Evolutionary conservation across 92 coral and sea anemone genomes (phyloP).

Genomic region (Ricordea florida): DNA sequence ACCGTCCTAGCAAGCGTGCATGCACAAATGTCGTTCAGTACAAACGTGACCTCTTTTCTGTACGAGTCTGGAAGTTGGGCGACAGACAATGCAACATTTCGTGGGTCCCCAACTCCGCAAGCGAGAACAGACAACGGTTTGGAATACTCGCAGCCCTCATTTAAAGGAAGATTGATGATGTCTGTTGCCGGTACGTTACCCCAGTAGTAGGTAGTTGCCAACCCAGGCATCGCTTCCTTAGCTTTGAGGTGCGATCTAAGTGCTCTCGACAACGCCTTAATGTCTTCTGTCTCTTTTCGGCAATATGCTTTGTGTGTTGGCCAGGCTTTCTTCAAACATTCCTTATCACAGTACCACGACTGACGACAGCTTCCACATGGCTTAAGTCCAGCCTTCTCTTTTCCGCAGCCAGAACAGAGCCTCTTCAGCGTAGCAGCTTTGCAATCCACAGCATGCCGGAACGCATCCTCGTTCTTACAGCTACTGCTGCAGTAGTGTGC

Average conservation of each 20-base stretch:
- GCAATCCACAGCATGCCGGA: slow-evolving; percentile 53
- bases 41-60: slow-evolving; percentile 45
- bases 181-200: slow-evolving; percentile 71
- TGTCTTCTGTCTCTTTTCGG: slow-evolving; percentile 13
- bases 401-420: slow-evolving; percentile 35
- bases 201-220: slow-evolving; percentile 45
- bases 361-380: slow-evolving; percentile 43
- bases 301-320: slow-evolving; percentile 52
- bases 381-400: not conserved
- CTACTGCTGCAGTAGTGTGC: slow-evolving; percentile 56
- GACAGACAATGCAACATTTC: slow-evolving; percentile 52
- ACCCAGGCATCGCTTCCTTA: not conserved
- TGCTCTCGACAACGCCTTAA: slow-evolving; percentile 43
- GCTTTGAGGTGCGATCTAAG: not conserved
- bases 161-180: slow-evolving; percentile 54
- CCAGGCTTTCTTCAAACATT: slow-evolving; percentile 35
- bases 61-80: slow-evolving; percentile 52
- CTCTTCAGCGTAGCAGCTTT: slow-evolving; percentile 15
- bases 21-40: slow-evolving; percentile 65
- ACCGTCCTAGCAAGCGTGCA: slow-evolving; percentile 79
- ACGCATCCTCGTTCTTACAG: slow-evolving; percentile 37
- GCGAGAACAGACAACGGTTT: slow-evolving; percentile 41
- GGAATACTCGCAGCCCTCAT: slow-evolving; percentile 56
- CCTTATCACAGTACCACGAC: slow-evolving; percentile 53
- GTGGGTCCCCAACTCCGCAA: slow-evolving; percentile 75